Evolutionary conservation across 2,888 invertebrate species (phyloP).

Genomic region (Yponomeuta sedellus): DNA sequence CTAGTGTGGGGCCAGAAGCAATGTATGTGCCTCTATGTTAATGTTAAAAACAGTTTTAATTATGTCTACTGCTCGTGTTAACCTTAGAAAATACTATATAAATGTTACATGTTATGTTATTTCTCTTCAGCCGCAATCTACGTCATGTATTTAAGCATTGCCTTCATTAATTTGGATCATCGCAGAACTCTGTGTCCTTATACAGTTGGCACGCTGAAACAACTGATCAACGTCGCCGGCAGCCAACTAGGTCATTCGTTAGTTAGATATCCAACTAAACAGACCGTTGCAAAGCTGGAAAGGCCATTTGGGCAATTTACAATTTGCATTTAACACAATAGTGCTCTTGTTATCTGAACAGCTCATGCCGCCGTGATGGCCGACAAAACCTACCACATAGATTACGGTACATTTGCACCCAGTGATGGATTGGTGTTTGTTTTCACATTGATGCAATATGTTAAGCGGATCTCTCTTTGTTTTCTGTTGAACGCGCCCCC

Average conservation of each 20-base stretch:
- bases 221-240: neutral
- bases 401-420: neutral
- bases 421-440: neutral
- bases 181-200: neutral
- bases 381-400: neutral
- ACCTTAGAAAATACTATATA: too few species aligned
- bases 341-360: neutral
- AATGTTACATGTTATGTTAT: too few species aligned
- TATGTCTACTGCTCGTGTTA: too few species aligned
- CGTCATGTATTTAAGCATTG: too few species aligned
- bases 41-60: too few species aligned
- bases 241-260: slow-evolving; percentile 1
- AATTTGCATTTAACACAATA: slow-evolving; percentile 1
- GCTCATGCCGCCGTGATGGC: neutral
- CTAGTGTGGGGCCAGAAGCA: too few species aligned
- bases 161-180: neutral
- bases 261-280: neutral
- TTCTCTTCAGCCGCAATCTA: too few species aligned
- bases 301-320: neutral
- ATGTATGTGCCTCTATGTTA: too few species aligned
- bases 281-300: neutral
- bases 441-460: neutral
- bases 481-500: neutral
- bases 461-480: neutral
- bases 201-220: slow-evolving; percentile 1